Base-by-base conservation (phyloP, 1,140 invertebrate species). In the Tribolium madens region DNA sequence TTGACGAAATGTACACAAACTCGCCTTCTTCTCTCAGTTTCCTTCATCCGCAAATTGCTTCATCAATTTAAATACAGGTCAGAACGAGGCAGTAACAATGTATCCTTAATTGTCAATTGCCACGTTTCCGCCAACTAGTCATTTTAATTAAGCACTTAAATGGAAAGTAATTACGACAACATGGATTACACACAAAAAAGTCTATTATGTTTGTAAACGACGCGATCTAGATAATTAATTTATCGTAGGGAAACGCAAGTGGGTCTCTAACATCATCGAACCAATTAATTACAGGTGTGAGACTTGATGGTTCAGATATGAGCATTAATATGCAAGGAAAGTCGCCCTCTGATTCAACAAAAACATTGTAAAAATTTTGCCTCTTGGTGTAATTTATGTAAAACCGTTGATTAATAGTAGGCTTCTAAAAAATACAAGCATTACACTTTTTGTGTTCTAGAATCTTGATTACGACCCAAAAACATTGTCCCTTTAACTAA, bases 241-340 rank as follows among this genome's bases (percentile, higher is more conserved):
- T 33, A 64, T 64, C 26, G 57, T 64, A 64, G 6, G 57, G 52
- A 10, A 57, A 33, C 13, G 12, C 57, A 64, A 33, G 21, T 64
- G 57, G 26, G 57, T 33, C 57, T 64, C 21, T 21, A 64, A 33
- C 57, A 64, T 33, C 57, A 42, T 12, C 12, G 57, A 64, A 33
- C 31, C 57, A 64, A 64, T 64, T 64, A 64, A 64, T 64, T 13
- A 64, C 26, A 64, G 57, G 57, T 64, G 57, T 64, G 57, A 64
- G 26, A 64, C 57, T 33, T 64, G 57, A 14, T 64, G 57, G 21
- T 31, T 64, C 12, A 33, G 26, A 33, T 64, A 42, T 60, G 53
- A 60, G 26, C 26, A 60, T 42, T 64, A 64, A 64, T 64, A 64
- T 36, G 3, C 4, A 7, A 21, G 26, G 26, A 33, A 42, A 64